These are phyloP conservation scores for Xanthia icteritia DNA, from an alignment of 2,888 invertebrate species.

Conservation along the genomic window DNA sequence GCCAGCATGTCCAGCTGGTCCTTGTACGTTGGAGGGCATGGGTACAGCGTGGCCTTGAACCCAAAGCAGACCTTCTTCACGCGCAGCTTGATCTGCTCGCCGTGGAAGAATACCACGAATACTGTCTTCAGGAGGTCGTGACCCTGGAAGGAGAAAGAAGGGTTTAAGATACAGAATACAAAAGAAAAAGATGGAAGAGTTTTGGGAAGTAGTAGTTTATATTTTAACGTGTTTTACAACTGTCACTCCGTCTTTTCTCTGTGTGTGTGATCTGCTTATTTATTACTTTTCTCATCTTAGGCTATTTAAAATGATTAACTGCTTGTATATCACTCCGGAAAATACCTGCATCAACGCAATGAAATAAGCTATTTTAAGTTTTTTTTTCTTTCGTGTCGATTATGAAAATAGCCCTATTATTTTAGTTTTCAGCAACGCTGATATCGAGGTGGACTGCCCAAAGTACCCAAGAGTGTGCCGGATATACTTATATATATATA, in stretches of 20 bases:
- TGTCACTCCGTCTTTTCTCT: background rate
- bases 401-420: too few species aligned
- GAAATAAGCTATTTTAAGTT: too few species aligned
- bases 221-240: background rate
- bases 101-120: conserved; percentile 93
- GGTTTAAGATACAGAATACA: background rate
- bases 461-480: background rate
- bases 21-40: conserved; percentile 93
- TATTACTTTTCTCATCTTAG: background rate
- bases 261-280: background rate
- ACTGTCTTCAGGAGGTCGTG: conserved; percentile 93
- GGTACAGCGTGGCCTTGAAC: conserved; percentile 94
- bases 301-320: background rate
- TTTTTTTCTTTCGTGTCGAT: background rate
- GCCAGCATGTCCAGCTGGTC: conserved; percentile 93
- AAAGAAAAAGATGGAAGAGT: too few species aligned
- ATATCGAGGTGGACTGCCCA: background rate
- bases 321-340: background rate
- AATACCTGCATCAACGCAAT: too few species aligned
- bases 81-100: conserved; percentile 93
- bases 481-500: background rate
- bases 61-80: conserved; percentile 95
- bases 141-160: conserved; percentile 87
- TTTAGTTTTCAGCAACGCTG: background rate
- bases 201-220: too few species aligned